Percentiles rank a stretch among this genome's conserved stretches.
Evolutionary conservation across 2,113 vertebrate genomes (phyloP).

Genomic region (Marmota monax): DNA sequence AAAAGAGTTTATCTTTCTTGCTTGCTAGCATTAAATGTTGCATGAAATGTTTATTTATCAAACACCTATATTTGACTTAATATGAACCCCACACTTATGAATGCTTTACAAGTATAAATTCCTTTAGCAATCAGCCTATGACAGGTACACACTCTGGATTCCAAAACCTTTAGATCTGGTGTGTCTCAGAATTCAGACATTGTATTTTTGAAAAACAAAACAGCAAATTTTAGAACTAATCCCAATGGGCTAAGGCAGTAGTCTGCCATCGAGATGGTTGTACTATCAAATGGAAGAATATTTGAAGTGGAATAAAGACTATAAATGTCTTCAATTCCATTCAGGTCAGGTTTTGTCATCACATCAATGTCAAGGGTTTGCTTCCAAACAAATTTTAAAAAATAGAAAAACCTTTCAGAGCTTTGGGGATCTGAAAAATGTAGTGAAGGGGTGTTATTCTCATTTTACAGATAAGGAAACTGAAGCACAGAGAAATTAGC

Average conservation of each 20-base stretch:
- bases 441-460: not conserved
- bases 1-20: not conserved
- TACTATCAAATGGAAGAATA: not conserved
- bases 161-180: not conserved
- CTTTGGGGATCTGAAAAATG: not conserved
- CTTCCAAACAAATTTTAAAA: not conserved
- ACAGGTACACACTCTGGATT: not conserved
- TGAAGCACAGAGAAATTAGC: not conserved
- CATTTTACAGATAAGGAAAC: not conserved
- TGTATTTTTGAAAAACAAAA: constrained; percentile 21
- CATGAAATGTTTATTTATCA: constrained; percentile 26
- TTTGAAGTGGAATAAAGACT: not conserved
- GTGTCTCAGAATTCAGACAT: constrained; percentile 18
- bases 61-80: not conserved
- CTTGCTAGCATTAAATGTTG: not conserved
- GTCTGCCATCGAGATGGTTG: not conserved
- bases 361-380: not conserved
- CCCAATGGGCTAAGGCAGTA: not conserved
- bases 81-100: not conserved
- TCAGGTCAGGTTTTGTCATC: not conserved
- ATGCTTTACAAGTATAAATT: constrained; percentile 3
- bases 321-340: not conserved
- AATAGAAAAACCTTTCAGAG: not conserved
- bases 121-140: not conserved
- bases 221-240: not conserved